These are phyloP conservation scores for Drosophila punjabiensis DNA, from an alignment of 1,140 invertebrate genomes.

Conservation along the genomic window DNA sequence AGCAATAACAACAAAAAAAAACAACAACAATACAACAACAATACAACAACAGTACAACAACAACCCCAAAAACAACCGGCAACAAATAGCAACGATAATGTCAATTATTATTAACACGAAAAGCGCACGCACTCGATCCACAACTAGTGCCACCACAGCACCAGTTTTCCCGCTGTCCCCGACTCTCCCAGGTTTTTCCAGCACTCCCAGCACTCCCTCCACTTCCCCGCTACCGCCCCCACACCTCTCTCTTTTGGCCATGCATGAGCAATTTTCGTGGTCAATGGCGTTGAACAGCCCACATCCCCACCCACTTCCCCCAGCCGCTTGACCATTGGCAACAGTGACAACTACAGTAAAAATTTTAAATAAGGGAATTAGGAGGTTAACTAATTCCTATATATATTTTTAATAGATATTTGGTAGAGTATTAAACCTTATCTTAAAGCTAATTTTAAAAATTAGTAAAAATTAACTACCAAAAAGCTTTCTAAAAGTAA, in stretches of 20 bases:
- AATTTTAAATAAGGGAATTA: background rate
- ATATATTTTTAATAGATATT: background rate
- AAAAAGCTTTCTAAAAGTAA: too few relatives aligned
- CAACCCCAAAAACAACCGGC: conserved; percentile 22
- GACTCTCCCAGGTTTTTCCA: conserved; percentile 8
- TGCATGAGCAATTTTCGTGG: conserved; percentile 69
- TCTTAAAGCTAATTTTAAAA: too few relatives aligned
- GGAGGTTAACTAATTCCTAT: too few relatives aligned
- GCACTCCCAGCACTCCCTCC: background rate
- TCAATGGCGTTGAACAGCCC: conserved; percentile 69
- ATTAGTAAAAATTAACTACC: too few relatives aligned
- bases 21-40: background rate
- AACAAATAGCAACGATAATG: conserved; percentile 65
- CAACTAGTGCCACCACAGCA: conserved; percentile 18
- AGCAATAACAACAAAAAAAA: conserved; percentile 39
- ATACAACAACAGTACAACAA: background rate
- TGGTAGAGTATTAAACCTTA: background rate
- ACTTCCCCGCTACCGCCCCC: too few relatives aligned
- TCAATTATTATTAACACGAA: conserved; percentile 78
- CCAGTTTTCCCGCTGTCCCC: conserved; percentile 6
- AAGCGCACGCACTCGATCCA: conserved; percentile 53
- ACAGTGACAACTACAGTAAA: conserved; percentile 31
- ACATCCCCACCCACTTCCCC: conserved; percentile 23
- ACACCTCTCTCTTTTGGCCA: conserved; percentile 29
- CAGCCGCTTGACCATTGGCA: conserved; percentile 34